Base-by-base conservation (phyloP, 2,888 invertebrate genomes). In the Drosophila tripunctata region DNA sequence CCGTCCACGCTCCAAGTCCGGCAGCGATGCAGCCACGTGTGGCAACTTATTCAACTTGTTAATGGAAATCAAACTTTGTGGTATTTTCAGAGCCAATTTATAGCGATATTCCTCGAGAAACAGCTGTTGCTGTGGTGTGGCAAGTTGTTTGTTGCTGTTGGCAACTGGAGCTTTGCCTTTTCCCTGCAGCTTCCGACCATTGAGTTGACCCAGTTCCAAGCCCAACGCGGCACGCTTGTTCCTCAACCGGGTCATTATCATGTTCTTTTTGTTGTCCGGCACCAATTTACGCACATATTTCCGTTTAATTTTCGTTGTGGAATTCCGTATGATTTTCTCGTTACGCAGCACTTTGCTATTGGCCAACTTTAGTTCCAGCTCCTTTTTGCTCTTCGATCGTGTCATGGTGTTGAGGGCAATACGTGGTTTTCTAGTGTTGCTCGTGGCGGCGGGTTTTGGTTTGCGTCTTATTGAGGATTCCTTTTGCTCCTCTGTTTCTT, bases 81-180 rank as follows among this genome's bases (percentile, higher is more conserved):
- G 96, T 93, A 97, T 96, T 78, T 96, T 93, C 14, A 96, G 91
- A 0, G 96, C 95, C 76, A 95, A 93, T 89, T 97, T 97, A 87
- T 95, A 97, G 78, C 94, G 94, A 85, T 95, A 96, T 14, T 96
- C 93, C 86, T 96, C 96, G 88, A 96, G 61, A 56, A 79, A 76
- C 6, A 90, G 55, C 30, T 80, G 71, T 38, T 87, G 84, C 3
- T 79, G 82, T 2, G 88, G 79, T 5, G 83, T 65, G 2, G 80
- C 48, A 24, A 62, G 73, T 4, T 48, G 7, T 31, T 63, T 44
- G 12, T 22, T 50, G 33, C 6, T 41, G 94, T 94, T 94, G 94
- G n/a, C n/a, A n/a, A n/a, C n/a, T n/a, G n/a, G 94, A 94, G 3
- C 8, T 4, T 48, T 44, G 7, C 43, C 7, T 22, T 67, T 70